Percentiles rank a stretch among this genome's conserved stretches.
Evolutionary conservation across 2,797 vertebrate genomes (phyloP).

Genomic region (Taenioides sp.): DNA sequence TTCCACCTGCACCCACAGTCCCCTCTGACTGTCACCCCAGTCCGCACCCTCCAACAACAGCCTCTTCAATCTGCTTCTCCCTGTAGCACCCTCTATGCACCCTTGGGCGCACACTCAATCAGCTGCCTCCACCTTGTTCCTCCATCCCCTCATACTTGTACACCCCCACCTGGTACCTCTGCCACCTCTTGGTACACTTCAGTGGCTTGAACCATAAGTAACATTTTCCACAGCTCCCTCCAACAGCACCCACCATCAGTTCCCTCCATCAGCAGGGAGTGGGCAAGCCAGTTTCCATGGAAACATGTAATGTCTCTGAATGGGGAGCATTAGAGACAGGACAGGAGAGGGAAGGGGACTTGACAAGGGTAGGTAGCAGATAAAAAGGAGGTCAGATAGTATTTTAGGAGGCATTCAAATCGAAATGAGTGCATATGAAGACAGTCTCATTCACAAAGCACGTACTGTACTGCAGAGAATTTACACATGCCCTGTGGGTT

Average conservation of each 20-base stretch:
- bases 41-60: background rate
- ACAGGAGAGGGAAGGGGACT: constrained; percentile 34
- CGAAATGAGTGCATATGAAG: constrained; percentile 9
- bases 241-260: constrained; percentile 68
- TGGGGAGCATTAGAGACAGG: constrained; percentile 61
- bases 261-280: constrained; percentile 69
- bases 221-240: background rate
- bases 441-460: constrained; percentile 28
- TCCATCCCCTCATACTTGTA: background rate
- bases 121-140: background rate
- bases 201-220: background rate
- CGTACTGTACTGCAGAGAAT: constrained; percentile 4
- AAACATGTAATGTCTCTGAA: constrained; percentile 74
- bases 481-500: constrained; percentile 14
- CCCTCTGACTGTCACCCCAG: background rate
- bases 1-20: background rate
- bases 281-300: constrained; percentile 81
- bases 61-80: background rate
- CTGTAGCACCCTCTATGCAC: background rate
- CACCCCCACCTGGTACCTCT: background rate
- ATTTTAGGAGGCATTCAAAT: constrained; percentile 19
- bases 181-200: background rate
- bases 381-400: constrained; percentile 10
- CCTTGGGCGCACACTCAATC: background rate
- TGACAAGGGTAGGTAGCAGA: constrained; percentile 43